Base-by-base conservation (phyloP, 2,797 vertebrate species). In the Harpagifer antarcticus region DNA sequence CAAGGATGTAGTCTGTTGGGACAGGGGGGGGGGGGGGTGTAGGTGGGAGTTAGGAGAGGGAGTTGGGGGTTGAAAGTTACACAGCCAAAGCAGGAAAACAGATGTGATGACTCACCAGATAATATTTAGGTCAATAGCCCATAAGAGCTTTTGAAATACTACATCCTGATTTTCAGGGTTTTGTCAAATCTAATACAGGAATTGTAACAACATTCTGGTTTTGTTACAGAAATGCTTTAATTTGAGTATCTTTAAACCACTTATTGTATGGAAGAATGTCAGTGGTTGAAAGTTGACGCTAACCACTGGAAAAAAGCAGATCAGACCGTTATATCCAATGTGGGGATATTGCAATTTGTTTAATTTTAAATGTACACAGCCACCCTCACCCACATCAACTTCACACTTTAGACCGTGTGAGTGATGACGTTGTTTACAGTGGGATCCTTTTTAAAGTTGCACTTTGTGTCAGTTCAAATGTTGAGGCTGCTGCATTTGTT, bases 51-150 rank as follows among this genome's bases (percentile, higher is more conserved):
- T 27, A 6, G 55, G 58, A 12, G 63, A 23, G 57, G 40, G 59
- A 14, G 55, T 4, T 0, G 15, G 72, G 79, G 83, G 71, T 79
- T 20, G 8, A 64, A 62, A 83, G 72, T 85, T 76, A 86, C 70
- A 73, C 59, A 74, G 67, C 55, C 61, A 74, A 67, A 74, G 80
- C 60, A 82, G 78, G 85, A 84, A 91, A 90, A 88, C 90, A 93
- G 91, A 92, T 91, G 89, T 91, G 86, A 71, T 88, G 91, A 90
- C 83, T 91, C 88, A 88, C 61, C 65, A 53, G 42, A 85, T 83
- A 72, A 86, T 85, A 90, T 86, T 65, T 87, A 83, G 87, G 88
- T 87, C 84, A 88, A 2, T 44, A 65, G 42, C 64, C 47, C 47
- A 20, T 56, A 8, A 50, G 40, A 55, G 45, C 11, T 23, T 68